Base-by-base conservation (phyloP, 2,888 invertebrate genomes). In the Mayetiola destructor region DNA sequence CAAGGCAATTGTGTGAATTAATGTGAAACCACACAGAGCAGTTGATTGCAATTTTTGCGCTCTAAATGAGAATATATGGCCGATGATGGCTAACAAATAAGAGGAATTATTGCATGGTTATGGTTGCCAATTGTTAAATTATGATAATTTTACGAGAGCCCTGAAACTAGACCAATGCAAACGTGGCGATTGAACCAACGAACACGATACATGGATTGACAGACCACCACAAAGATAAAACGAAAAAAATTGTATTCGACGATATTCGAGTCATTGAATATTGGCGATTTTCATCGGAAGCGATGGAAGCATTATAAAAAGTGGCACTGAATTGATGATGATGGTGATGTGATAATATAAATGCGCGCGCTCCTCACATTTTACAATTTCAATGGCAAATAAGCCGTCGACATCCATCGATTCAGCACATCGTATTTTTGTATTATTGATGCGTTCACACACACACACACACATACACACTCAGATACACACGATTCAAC, bases 321-420 rank as follows among this genome's bases (percentile, higher is more conserved):
- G n/a, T n/a, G 48, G n/a, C 27, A 16, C 8, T 27, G 27, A 48
- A 20, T 14, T 48, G 27, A 27, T 27, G 27, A 27, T 48, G 48
- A 48, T 48, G 48, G 48, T 48, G 27, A 48, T 48, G 48, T n/a
- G n/a, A n/a, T n/a, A n/a, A n/a, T n/a, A n/a, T n/a, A n/a, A 48
- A 48, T 23, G 27, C 48, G 42, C 23, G 27, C 48, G 27, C 48
- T 27, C 48, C n/a, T n/a, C n/a, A n/a, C n/a, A n/a, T n/a, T n/a
- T n/a, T n/a, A n/a, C n/a, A n/a, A n/a, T 14, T 48, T 27, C 27
- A n/a, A 48, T 16, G 27, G 27, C 48, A n/a, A 40, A 40, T 23
- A 40, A 40, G 23, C 40, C 40, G 40, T 40, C 20, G 23, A 20
- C 20, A 20, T 21, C 27, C 48, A 48, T 48, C 48, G 48, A 48